These are phyloP conservation scores for Mechanitis mazaeus DNA, from an alignment of 2,888 invertebrate genomes.

Conservation along the genomic window DNA sequence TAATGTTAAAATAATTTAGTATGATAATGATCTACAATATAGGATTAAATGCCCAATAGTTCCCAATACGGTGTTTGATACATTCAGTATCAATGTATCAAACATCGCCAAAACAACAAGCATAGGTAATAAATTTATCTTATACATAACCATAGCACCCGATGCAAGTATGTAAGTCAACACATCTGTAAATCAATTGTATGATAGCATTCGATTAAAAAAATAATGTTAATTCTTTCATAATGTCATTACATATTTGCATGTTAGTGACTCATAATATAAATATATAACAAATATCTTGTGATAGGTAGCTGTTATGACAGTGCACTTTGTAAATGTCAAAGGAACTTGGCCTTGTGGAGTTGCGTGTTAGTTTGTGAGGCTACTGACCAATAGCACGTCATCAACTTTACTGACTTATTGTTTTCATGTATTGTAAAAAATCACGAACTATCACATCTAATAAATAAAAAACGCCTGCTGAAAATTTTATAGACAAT, in stretches of 20 bases:
- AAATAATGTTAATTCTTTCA: slow-evolving; percentile 61
- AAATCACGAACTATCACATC: slow-evolving; percentile 49
- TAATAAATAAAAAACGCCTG: slow-evolving; percentile 60
- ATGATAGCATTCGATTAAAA: slow-evolving; percentile 65
- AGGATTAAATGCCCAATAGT: slow-evolving; percentile 78
- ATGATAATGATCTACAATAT: slow-evolving; percentile 76
- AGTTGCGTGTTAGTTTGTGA: slow-evolving; percentile 76
- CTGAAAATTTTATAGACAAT: slow-evolving; percentile 66
- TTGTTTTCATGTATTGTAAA: slow-evolving; percentile 32
- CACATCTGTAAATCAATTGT: slow-evolving; percentile 55
- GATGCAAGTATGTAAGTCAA: slow-evolving; percentile 76
- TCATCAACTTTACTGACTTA: slow-evolving; percentile 73
- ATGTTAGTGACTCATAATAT: slow-evolving; percentile 77
- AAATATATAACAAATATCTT: slow-evolving; percentile 75
- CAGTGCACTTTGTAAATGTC: slow-evolving; percentile 70
- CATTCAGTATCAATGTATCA: slow-evolving; percentile 41
- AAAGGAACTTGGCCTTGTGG: slow-evolving; percentile 77
- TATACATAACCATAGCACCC: slow-evolving; percentile 76
- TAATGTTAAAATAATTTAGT: slow-evolving; percentile 76
- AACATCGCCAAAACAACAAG: slow-evolving; percentile 67
- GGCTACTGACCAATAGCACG: slow-evolving; percentile 69
- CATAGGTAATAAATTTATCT: slow-evolving; percentile 66
- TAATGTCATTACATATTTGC: slow-evolving; percentile 75
- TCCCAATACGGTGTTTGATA: slow-evolving; percentile 67
- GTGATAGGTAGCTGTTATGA: slow-evolving; percentile 73